Percentiles rank a stretch among this genome's conserved stretches.
Conservation (phyloP, 2,113 vertebrate species). For the Maccullochella peelii region DNA sequence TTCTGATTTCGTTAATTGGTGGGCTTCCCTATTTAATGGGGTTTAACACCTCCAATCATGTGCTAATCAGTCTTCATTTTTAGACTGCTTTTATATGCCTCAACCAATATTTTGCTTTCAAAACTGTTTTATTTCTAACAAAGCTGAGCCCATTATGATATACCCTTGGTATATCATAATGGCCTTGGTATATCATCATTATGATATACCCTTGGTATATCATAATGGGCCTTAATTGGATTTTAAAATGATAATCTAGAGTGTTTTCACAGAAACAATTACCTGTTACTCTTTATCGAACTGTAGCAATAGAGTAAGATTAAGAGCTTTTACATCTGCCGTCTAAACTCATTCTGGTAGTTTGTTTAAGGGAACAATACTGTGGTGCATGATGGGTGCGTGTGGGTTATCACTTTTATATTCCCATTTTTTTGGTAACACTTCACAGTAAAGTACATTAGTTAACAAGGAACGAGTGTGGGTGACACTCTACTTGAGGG, state of each 20-base stretch:
- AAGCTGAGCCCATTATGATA: no score
- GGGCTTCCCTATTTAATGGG: background rate
- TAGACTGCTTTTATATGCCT: background rate
- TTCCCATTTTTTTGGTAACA: background rate
- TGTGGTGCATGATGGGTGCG: background rate
- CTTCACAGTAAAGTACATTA: background rate
- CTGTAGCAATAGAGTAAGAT: background rate
- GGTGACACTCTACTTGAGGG: background rate
- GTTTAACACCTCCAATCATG: background rate
- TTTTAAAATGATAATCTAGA: background rate
- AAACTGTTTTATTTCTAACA: background rate
- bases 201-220: background rate
- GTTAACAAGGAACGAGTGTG: background rate
- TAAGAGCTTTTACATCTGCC: background rate
- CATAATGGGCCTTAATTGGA: constrained; percentile 2
- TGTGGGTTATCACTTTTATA: background rate
- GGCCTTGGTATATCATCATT: background rate
- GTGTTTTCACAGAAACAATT: background rate
- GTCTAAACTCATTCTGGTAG: background rate
- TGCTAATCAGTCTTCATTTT: constrained; percentile 10
- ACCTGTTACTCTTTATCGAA: background rate
- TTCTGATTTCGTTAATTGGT: background rate
- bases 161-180: background rate
- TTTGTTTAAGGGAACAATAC: background rate
- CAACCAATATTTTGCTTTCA: constrained; percentile 6